A percentile compares a stretch with the other conserved stretches of the same genome.
phyloP scores from a whole-genome alignment of 2,797 vertebrate genomes.

The Paedocypris micromegethes region DNA sequence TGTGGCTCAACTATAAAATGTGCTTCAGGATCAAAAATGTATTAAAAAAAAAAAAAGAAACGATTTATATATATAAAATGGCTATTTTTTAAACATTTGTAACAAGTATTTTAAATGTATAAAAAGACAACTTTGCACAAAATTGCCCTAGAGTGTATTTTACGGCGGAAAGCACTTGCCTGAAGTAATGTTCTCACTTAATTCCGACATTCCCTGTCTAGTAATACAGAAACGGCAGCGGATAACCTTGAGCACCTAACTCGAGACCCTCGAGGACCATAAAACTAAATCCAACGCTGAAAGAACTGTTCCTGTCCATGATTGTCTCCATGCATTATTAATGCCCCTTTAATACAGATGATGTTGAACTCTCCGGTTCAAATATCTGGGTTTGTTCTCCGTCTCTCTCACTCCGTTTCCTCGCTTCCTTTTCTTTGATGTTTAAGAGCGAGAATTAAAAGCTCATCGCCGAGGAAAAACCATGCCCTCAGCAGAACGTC shows the following conservation, averaged over 20 bases:
- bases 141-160: no score
- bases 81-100: no score
- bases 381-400: conserved; percentile 18
- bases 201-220: not conserved
- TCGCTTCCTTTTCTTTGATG: conserved; percentile 47
- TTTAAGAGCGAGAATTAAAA: conserved; percentile 50
- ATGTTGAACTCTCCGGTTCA: conserved; percentile 48
- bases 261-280: not conserved
- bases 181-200: not conserved
- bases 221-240: conserved; percentile 4
- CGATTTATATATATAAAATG: no score
- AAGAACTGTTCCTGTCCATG: conserved; percentile 14
- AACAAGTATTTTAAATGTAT: no score
- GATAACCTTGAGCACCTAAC: conserved; percentile 1
- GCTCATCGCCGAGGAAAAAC: conserved; percentile 33
- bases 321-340: conserved; percentile 28
- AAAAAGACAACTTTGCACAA: no score
- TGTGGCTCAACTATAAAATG: no score
- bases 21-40: no score
- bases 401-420: not conserved
- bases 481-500: conserved; percentile 36
- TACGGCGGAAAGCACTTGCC: no score
- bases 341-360: conserved; percentile 18
- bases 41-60: no score
- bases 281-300: conserved; percentile 9